Evolutionary conservation across 2,113 vertebrate genomes (phyloP), one percentile per base, ranked within the genome.

Genomic region (Theropithecus gelada): DNA sequence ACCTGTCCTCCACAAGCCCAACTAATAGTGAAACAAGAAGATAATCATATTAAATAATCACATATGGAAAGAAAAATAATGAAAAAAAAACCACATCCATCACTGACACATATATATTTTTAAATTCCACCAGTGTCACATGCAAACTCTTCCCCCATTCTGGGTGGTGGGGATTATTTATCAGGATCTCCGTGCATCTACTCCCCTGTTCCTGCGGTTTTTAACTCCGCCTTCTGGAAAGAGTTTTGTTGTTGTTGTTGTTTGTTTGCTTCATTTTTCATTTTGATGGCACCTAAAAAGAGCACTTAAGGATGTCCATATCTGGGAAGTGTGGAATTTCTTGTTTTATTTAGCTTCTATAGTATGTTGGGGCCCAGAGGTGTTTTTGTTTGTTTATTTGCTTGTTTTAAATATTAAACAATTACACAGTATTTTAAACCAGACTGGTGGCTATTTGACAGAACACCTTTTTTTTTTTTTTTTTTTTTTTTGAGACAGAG

Each of bases 81-180:
- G 11, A 3, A 45, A 40, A 13, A 13, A 14, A 55, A 68, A 30
- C 2, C 20, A 35, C 17, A 48, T 59, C 38, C 11, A 30, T 45
- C 8, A 68, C 30, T 16, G 68, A 66, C n/a, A 13, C 18, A n/a
- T n/a, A 45, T 10, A 7, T 3, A 66, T 25, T 75, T 61, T 35
- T 3, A 27, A 73, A 64, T 16, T 61, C 25, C 13, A 16, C 6
- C 32, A 9, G 27, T 66, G 8, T 20, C 43, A 5, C 22, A 55
- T 5, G 22, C 32, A n/a, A 12, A 3, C 1, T 2, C 40, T 4
- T 40, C 2, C 43, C 27, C 43, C 25, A 13, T 6, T n/a, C 18
- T 40, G 10, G 8, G 57, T 64, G 13, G 3, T 61, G 7, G 2
- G 3, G 32, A 90, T n/a, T 40, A 66, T 64, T 38, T 38, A 22